Conservation (phyloP, 2,888 invertebrate genomes). For the Drosophila infuscata region DNA sequence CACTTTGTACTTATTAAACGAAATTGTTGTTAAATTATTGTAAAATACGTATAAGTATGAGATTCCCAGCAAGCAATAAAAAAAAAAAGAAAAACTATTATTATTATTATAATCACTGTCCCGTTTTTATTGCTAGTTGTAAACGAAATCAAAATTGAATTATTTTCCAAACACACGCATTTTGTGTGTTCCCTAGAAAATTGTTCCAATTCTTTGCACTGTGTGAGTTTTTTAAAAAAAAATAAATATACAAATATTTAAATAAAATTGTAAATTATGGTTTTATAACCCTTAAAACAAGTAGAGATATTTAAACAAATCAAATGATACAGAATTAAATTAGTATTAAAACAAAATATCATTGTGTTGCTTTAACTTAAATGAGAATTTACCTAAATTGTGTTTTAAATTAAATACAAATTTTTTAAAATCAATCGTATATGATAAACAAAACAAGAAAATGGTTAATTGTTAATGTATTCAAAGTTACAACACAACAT, state of each 20-base stretch:
- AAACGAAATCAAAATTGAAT: constrained; percentile 42
- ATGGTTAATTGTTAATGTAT: constrained; percentile 70
- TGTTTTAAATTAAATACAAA: constrained; percentile 46
- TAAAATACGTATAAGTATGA: constrained; percentile 49
- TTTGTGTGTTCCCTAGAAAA: constrained; percentile 36
- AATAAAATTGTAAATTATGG: constrained; percentile 61
- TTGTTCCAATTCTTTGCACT: constrained; percentile 32
- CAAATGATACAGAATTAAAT: constrained; percentile 40
- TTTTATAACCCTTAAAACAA: constrained; percentile 51
- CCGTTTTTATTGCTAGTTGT: constrained; percentile 42
- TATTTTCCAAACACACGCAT: constrained; percentile 26
- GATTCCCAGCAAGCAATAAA: constrained; percentile 52
- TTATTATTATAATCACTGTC: constrained; percentile 31
- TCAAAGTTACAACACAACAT: constrained; percentile 55
- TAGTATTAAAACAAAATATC: constrained; percentile 57
- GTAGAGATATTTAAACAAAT: constrained; percentile 50
- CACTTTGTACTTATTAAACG: constrained; percentile 67
- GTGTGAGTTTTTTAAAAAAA: constrained; percentile 42
- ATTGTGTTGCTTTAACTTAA: constrained; percentile 67
- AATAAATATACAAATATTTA: constrained; percentile 37
- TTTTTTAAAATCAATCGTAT: constrained; percentile 46
- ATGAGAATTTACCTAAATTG: constrained; percentile 46
- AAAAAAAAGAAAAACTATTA: constrained; percentile 1
- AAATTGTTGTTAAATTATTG: constrained; percentile 64
- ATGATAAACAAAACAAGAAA: constrained; percentile 44